Conservation (phyloP, 2,797 vertebrate genomes). For the Sebastiscus albofasciatus region DNA sequence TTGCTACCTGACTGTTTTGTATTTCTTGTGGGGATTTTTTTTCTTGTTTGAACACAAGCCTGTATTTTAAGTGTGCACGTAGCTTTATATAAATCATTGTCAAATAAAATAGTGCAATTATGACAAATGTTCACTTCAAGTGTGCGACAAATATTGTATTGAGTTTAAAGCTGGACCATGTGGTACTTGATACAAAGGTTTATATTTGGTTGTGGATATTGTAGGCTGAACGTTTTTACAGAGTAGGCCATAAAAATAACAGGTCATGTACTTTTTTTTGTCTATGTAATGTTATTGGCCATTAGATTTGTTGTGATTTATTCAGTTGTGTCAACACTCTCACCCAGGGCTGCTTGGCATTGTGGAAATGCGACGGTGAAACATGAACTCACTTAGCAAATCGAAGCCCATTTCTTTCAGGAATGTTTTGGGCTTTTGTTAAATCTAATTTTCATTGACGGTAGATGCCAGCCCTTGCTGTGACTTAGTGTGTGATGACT, state of each 20-base stretch:
- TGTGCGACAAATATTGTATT: not conserved
- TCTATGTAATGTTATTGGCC: not conserved
- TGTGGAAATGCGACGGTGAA: conserved; percentile 9
- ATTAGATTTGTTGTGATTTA: not conserved
- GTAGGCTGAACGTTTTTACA: not conserved
- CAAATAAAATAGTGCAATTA: not conserved
- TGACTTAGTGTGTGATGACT: not conserved
- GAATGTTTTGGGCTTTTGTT: not conserved
- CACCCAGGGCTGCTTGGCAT: not conserved
- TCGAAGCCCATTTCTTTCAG: conserved; percentile 1
- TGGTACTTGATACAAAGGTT: not conserved
- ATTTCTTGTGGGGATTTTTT: not conserved
- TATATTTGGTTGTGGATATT: not conserved
- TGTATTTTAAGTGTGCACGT: not conserved
- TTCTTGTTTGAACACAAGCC: not conserved
- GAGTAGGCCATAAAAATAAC: not conserved
- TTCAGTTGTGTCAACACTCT: not conserved
- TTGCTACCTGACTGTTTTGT: not conserved
- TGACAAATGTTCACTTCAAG: not conserved
- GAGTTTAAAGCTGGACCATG: not conserved
- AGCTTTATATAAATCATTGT: not conserved
- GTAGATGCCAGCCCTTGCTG: not conserved
- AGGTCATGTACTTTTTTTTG: no score
- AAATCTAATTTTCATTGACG: not conserved
- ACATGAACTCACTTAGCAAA: conserved; percentile 1